Evolutionary conservation across 2,113 vertebrate species (phyloP).

Genomic region (Hippocampus zosterae): DNA sequence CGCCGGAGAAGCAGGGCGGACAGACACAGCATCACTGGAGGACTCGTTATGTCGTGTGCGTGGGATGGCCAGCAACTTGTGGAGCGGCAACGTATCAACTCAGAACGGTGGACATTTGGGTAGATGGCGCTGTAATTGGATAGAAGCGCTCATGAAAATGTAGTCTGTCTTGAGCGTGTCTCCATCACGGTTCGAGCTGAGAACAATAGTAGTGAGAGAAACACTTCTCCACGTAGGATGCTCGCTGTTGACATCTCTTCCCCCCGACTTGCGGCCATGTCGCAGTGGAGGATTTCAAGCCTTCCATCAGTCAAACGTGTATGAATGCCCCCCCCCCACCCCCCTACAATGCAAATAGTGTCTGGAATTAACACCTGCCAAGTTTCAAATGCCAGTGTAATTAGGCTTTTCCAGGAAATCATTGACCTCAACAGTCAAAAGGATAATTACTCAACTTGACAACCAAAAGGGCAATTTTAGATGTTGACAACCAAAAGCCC

Average conservation of each 20-base stretch:
- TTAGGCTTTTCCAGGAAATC: conserved; percentile 44
- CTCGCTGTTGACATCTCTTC: conserved; percentile 18
- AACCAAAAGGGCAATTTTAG: no score
- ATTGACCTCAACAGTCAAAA: conserved; percentile 34
- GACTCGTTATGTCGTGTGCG: conserved; percentile 54
- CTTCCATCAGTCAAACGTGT: conserved; percentile 54
- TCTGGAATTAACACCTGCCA: conserved; percentile 54
- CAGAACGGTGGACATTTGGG: conserved; percentile 33
- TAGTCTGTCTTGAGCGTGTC: conserved; percentile 26
- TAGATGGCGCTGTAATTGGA: conserved; percentile 44
- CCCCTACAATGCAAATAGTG: conserved; percentile 37
- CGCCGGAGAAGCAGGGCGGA: conserved; percentile 50
- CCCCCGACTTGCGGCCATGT: conserved; percentile 16
- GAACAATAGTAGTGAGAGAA: neutral
- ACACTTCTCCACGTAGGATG: conserved; percentile 6
- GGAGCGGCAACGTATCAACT: conserved; percentile 39
- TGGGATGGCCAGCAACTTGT: conserved; percentile 42
- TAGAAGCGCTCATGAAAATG: conserved; percentile 45
- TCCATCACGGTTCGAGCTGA: conserved; percentile 36
- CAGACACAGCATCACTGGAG: conserved; percentile 62
- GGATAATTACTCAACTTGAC: no score
- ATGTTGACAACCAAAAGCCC: no score
- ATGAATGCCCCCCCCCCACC: conserved; percentile 24
- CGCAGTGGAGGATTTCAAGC: conserved; percentile 33
- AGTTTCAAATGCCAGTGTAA: conserved; percentile 48